Base-by-base conservation (phyloP, 2,797 vertebrate genomes). In the Microctenopoma steveboyesi region DNA sequence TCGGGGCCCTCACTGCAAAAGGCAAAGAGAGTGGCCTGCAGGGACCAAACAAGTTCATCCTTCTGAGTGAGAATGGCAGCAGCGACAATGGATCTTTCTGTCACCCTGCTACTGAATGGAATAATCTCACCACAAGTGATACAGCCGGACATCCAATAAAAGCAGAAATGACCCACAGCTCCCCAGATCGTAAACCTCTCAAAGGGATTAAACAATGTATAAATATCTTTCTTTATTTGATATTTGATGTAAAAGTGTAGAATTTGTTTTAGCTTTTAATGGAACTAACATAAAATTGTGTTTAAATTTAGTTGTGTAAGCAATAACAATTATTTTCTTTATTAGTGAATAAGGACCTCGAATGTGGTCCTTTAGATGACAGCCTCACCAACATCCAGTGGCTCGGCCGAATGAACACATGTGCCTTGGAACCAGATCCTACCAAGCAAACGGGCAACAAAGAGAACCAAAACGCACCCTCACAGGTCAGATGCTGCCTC, bases 371-470 rank as follows among this genome's bases (percentile, higher is more conserved):
- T 5, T 89, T 98, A 35, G 93, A 98, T 68, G 94, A 91, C 86
- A 98, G 96, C 82, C 93, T 98, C 76, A 97, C 97, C 59, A 96
- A 96, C 65, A 96, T 98, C 69, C 96, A 97, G 55, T 97, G 96
- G 96, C 86, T 97, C 71, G 95, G 95, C n/a, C 95, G 83, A 76
- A 96, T 96, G 94, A 95, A 78, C 86, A 92, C 95, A 0, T 88
- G 91, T 1, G 78, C 83, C 10, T 63, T 95, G 2, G 92, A 86
- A 60, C 60, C 93, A 3, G 89, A 93, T 73, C 55, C 81, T 15
- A 42, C 69, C 64, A 92, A 92, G 78, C 92, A 83, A 40, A 59
- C 43, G 5, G 69, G 27, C 0, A 89, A 88, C 64, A 96, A 95
- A 68, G 96, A 98, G 85, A 97, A 96, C 78, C 50, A 55, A 16